These are phyloP conservation scores for Agrotis clavis DNA, from an alignment of 2,888 invertebrate species.

Conservation along the genomic window DNA sequence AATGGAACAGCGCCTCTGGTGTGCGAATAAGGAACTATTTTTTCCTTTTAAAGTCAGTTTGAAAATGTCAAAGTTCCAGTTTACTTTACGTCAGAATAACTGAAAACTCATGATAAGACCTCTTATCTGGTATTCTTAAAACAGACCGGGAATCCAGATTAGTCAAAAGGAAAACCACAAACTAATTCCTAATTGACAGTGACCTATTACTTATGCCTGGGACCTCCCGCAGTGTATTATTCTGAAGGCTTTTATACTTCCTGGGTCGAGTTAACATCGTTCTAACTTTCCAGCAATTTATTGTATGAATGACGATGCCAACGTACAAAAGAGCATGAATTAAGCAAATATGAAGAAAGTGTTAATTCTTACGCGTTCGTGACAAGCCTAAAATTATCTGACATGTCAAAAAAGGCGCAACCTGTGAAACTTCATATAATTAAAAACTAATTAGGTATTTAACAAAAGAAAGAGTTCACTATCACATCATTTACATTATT, in stretches of 20 bases:
- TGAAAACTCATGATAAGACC: too few species aligned
- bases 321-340: neutral
- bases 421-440: slow-evolving; percentile 25
- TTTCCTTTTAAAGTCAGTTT: too few species aligned
- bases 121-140: too few species aligned
- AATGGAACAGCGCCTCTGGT: too few species aligned
- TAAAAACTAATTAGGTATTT: slow-evolving; percentile 29
- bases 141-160: too few species aligned
- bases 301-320: neutral
- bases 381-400: slow-evolving; percentile 30
- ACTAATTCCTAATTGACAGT: neutral
- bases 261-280: neutral
- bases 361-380: neutral
- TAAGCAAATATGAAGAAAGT: slow-evolving; percentile 7
- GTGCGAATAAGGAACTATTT: too few species aligned
- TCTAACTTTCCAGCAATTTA: neutral
- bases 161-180: neutral
- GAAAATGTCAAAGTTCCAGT: too few species aligned
- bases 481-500: slow-evolving; percentile 31
- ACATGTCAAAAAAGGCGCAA: slow-evolving; percentile 21
- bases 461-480: slow-evolving; percentile 48
- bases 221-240: neutral
- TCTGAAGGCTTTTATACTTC: slow-evolving; percentile 10
- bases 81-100: too few species aligned
- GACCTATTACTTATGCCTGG: neutral